Conservation (phyloP, 1,140 invertebrate species). For the Bombus waltoni region DNA sequence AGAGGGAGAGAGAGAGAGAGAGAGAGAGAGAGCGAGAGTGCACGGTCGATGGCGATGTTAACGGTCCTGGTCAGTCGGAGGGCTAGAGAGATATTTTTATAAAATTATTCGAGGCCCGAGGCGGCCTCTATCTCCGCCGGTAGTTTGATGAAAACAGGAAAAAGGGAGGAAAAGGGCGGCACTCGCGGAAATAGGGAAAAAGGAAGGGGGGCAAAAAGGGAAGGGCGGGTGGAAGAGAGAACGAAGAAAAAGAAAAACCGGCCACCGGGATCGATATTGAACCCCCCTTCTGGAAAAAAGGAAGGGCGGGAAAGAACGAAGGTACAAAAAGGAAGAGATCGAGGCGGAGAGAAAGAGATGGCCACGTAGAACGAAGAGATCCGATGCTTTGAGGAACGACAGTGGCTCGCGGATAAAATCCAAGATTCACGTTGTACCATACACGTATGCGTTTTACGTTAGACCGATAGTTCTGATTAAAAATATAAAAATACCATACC, state of each 20-base stretch:
- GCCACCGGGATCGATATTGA: slow-evolving; percentile 66
- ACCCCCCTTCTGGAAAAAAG: slow-evolving; percentile 51
- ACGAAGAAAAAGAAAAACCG: slow-evolving; percentile 61
- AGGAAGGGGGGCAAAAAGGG: background rate
- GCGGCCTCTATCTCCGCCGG: slow-evolving; percentile 41
- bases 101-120: slow-evolving; percentile 54
- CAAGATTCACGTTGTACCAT: background rate
- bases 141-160: slow-evolving; percentile 69
- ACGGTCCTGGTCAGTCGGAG: slow-evolving; percentile 28
- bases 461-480: no score
- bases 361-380: slow-evolving; percentile 44
- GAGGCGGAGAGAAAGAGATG: slow-evolving; percentile 29
- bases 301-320: slow-evolving; percentile 61
- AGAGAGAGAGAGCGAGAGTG: no score
- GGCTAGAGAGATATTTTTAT: slow-evolving; percentile 46
- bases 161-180: slow-evolving; percentile 69
- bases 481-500: no score
- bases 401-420: slow-evolving; percentile 58
- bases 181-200: slow-evolving; percentile 65
- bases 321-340: slow-evolving; percentile 65
- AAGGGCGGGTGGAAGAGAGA: background rate
- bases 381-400: slow-evolving; percentile 62
- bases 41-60: slow-evolving; percentile 1
- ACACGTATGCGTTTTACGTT: no score
- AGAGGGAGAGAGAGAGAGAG: no score